Percentiles rank a stretch among this genome's conserved stretches.
phyloP scores from a whole-genome alignment of 2,113 vertebrate species.

The Chamaea fasciata region DNA sequence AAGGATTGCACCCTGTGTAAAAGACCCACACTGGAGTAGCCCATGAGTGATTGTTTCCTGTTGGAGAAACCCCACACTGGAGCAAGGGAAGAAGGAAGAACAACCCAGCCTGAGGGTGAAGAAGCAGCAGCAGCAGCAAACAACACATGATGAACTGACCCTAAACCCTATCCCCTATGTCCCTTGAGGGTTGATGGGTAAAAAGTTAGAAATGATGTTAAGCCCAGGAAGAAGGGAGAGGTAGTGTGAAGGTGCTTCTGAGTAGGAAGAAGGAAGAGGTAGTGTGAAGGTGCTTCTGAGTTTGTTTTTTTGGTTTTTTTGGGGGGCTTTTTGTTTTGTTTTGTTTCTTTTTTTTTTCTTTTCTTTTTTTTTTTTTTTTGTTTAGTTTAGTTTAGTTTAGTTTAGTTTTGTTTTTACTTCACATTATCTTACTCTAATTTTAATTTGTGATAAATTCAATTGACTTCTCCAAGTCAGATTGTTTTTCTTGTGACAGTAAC shows the following conservation, averaged over 20 bases:
- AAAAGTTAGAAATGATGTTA: background rate
- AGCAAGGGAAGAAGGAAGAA: background rate
- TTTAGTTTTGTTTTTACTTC: background rate
- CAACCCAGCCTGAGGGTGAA: background rate
- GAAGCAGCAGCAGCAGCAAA: background rate
- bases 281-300: background rate
- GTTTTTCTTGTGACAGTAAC: background rate
- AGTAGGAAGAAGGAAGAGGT: background rate
- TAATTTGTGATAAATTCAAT: background rate
- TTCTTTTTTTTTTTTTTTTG: no score
- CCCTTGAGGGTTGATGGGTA: background rate
- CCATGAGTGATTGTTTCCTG: background rate
- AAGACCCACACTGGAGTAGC: background rate
- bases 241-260: background rate
- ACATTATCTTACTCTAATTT: background rate
- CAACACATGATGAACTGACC: fast-evolving
- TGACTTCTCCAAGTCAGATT: background rate
- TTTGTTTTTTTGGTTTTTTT: no score
- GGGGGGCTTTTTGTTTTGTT: no score
- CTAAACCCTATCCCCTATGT: background rate
- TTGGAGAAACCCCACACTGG: background rate
- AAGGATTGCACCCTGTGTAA: background rate
- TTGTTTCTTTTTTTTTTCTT: no score
- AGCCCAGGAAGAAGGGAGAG: background rate
- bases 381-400: no score